phyloP scores from a whole-genome alignment of 2,888 invertebrate genomes.

The Pollenia amentaria region DNA sequence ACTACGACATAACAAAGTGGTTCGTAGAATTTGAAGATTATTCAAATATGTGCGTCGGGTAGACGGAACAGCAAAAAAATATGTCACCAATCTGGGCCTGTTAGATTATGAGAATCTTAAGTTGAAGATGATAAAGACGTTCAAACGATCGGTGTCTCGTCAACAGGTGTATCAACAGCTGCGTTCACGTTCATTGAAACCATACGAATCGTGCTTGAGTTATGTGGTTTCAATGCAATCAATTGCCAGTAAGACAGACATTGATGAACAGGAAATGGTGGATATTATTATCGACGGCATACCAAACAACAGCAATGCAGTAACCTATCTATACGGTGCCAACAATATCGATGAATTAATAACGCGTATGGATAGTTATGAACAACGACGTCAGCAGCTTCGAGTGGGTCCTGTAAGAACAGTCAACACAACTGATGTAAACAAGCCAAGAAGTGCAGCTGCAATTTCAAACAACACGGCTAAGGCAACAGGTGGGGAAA shows the following conservation, averaged over 20 bases:
- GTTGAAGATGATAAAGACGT: neutral
- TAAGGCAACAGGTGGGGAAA: neutral
- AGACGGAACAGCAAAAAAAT: neutral
- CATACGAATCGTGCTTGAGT: no score
- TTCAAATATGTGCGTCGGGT: neutral
- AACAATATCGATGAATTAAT: neutral
- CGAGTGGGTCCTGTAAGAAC: neutral
- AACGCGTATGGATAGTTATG: neutral
- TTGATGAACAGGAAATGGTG: no score
- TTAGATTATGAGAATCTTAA: neutral
- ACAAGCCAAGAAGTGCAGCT: neutral
- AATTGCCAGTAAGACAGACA: no score
- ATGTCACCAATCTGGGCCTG: neutral
- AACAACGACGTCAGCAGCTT: neutral
- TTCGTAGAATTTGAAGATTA: conserved; percentile 4
- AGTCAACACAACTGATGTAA: neutral
- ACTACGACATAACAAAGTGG: conserved; percentile 14
- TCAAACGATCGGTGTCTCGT: neutral
- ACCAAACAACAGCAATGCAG: neutral
- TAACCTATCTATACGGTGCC: neutral
- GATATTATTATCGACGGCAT: no score
- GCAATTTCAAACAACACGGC: neutral
- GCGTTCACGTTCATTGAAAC: no score
- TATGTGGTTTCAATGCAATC: no score
- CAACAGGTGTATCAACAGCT: neutral